phyloP scores from a whole-genome alignment of 2,888 invertebrate species.

The Carterocephalus palaemon region DNA sequence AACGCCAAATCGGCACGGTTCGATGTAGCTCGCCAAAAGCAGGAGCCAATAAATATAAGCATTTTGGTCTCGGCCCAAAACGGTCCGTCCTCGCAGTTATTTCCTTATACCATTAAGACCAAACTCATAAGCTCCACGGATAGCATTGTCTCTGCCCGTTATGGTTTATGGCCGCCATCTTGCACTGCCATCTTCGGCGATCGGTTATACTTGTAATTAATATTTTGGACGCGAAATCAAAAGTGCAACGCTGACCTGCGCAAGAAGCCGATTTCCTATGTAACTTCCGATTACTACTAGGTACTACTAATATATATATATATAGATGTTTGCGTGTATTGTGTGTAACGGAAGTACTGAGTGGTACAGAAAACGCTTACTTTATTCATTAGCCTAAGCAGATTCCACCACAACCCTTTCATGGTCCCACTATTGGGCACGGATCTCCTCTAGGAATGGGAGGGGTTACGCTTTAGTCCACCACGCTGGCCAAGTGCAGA shows the following conservation, averaged over 20 bases:
- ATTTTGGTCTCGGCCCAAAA: slow-evolving; percentile 57
- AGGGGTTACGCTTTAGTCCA: no score
- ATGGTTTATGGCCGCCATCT: slow-evolving; percentile 51
- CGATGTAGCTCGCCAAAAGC: slow-evolving; percentile 50
- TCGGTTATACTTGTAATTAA: slow-evolving; percentile 49
- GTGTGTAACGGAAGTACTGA: no score
- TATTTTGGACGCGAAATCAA: slow-evolving; percentile 47
- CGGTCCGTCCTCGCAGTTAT: slow-evolving; percentile 52
- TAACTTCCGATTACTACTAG: not conserved
- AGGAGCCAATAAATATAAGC: slow-evolving; percentile 63
- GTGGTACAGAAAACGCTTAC: no score
- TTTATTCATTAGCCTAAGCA: no score
- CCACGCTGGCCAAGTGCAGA: no score
- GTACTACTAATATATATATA: not conserved
- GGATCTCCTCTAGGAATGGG: no score
- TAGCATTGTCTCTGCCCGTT: slow-evolving; percentile 48
- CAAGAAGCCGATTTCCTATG: slow-evolving; percentile 30
- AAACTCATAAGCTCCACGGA: slow-evolving; percentile 45
- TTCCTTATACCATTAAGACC: slow-evolving; percentile 60
- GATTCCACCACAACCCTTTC: no score
- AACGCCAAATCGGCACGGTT: slow-evolving; percentile 45
- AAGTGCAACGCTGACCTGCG: slow-evolving; percentile 45
- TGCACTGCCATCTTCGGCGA: slow-evolving; percentile 46
- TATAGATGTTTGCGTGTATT: no score
- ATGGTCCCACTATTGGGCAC: no score